These are phyloP conservation scores for Aurelia sp. DNA, from an alignment of 30 jellyfish, hydroid and myxozoan genomes.

Conservation along the genomic window DNA sequence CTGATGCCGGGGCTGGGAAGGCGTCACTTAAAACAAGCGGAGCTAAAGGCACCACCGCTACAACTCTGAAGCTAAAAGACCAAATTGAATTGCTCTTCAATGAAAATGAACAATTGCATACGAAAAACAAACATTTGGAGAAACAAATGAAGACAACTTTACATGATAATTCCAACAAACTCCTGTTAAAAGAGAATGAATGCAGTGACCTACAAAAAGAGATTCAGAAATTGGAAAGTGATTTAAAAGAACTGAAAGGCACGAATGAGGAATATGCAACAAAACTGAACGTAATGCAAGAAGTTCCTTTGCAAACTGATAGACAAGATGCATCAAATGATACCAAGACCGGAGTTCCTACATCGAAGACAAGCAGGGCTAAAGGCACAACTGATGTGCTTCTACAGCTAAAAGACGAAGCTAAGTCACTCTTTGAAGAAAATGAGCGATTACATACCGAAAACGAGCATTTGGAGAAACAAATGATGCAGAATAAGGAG, in stretches of 20 bases:
- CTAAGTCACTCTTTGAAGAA: conserved; percentile 9
- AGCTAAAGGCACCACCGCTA: not conserved
- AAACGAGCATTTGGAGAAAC: not conserved
- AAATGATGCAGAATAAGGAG: not conserved
- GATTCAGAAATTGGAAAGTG: not conserved
- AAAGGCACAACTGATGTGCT: not conserved
- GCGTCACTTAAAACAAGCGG: not conserved
- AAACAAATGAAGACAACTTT: not conserved
- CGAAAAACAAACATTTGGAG: not conserved
- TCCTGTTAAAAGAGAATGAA: not conserved
- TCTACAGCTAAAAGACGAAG: not conserved
- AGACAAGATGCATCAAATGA: not conserved
- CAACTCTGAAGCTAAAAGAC: not conserved
- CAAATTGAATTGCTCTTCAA: not conserved
- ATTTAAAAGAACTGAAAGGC: not conserved
- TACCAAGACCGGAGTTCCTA: no score
- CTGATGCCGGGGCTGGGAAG: not conserved
- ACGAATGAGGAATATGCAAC: not conserved
- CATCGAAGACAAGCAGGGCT: not conserved
- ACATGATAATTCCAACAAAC: no score
- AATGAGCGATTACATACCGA: conserved; percentile 11
- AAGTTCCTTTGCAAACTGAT: not conserved
- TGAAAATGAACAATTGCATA: conserved; percentile 11
- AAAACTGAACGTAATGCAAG: not conserved
- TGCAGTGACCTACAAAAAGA: not conserved